These are phyloP conservation scores for Glyphotaelius pellucidus DNA, from an alignment of 2,888 invertebrate genomes.

Conservation along the genomic window DNA sequence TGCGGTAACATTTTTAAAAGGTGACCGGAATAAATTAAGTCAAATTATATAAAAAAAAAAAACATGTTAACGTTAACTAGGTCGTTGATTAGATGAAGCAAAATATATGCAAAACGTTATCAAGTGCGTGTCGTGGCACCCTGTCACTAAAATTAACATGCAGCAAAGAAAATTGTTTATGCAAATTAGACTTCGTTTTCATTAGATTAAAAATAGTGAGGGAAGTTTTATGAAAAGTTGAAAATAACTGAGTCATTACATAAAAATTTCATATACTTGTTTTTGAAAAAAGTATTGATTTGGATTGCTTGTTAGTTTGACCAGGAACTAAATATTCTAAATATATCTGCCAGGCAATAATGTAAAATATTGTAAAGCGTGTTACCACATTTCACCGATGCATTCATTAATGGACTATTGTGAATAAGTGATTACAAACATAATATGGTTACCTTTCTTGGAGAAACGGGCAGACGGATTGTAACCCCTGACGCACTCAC, in stretches of 20 bases:
- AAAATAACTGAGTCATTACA: neutral
- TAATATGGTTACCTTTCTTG: slow-evolving; percentile 66
- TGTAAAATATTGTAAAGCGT: neutral
- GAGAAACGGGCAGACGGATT: slow-evolving; percentile 66
- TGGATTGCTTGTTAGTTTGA: neutral
- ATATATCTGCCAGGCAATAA: neutral
- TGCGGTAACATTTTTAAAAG: neutral
- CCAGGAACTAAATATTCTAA: too few relatives aligned
- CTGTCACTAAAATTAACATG: neutral
- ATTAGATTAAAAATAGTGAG: neutral
- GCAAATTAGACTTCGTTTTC: neutral
- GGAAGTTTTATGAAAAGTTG: neutral
- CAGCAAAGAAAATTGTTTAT: slow-evolving; percentile 9
- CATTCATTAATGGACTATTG: slow-evolving; percentile 41
- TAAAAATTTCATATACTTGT: neutral
- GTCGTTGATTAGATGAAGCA: neutral
- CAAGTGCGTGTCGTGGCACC: slow-evolving; percentile 14
- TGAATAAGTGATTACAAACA: slow-evolving; percentile 57
- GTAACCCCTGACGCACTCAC: slow-evolving; percentile 66
- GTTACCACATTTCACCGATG: slow-evolving; percentile 35
- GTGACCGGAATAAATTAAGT: neutral
- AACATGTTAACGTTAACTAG: neutral
- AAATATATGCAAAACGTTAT: slow-evolving; percentile 2
- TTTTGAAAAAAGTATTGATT: neutral
- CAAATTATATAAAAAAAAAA: neutral